A percentile compares a stretch with the other conserved stretches of the same genome.
Conservation (phyloP, 2,797 vertebrate genomes). For the Esox masquinongy region DNA sequence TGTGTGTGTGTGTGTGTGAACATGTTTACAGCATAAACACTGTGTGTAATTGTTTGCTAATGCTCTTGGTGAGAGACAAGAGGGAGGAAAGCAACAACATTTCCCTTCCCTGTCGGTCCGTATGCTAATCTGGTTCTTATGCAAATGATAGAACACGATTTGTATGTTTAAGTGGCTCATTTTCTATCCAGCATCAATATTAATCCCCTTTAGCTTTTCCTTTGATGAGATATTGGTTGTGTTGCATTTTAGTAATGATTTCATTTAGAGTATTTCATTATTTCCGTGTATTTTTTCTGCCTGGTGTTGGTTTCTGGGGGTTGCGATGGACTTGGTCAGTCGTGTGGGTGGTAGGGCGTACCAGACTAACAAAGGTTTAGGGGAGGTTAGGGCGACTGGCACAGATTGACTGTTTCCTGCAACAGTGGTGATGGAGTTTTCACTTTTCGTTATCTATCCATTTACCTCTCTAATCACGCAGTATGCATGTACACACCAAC, state of each 20-base stretch:
- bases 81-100: conserved; percentile 46
- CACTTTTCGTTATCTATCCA: conserved; percentile 40
- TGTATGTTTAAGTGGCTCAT: conserved; percentile 74
- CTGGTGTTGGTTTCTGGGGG: conserved; percentile 26
- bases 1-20: conserved; percentile 11
- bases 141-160: conserved; percentile 71
- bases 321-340: conserved; percentile 34
- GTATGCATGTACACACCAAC: not conserved
- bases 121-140: conserved; percentile 79
- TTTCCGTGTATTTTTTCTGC: conserved; percentile 49
- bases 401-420: not conserved
- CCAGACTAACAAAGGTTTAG: not conserved
- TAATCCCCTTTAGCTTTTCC: conserved; percentile 68
- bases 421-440: not conserved
- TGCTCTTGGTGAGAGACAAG: conserved; percentile 26
- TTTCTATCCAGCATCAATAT: conserved; percentile 72
- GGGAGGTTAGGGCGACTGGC: not conserved
- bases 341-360: conserved; percentile 13
- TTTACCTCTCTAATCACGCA: conserved; percentile 21
- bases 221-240: conserved; percentile 75
- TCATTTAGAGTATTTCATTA: conserved; percentile 9
- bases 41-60: conserved; percentile 46
- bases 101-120: conserved; percentile 62
- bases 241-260: conserved; percentile 59
- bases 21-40: not conserved